Evolutionary conservation across 2,113 vertebrate genomes (phyloP).

Genomic region (Meles meles): DNA sequence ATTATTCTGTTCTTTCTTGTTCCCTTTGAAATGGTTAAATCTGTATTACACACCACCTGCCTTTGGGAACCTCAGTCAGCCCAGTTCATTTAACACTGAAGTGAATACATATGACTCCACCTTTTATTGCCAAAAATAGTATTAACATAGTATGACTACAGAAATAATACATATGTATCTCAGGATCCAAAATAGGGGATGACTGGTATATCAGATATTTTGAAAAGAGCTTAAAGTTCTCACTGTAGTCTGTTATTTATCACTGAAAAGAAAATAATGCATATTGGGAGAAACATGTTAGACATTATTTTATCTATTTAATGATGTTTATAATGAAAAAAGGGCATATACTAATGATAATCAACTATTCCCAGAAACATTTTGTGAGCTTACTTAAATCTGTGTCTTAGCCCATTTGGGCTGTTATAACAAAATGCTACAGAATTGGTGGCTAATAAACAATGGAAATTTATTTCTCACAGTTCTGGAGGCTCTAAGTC

Average conservation of each 20-base stretch:
- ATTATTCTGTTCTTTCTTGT: neutral
- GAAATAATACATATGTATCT: neutral
- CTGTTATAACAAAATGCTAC: neutral
- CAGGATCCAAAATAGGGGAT: neutral
- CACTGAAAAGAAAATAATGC: neutral
- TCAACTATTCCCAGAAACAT: neutral
- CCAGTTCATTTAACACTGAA: neutral
- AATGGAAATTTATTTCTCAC: neutral
- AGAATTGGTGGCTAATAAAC: neutral
- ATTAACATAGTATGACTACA: neutral
- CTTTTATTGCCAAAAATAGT: neutral
- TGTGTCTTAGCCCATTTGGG: neutral
- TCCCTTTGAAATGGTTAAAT: neutral
- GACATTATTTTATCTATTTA: neutral
- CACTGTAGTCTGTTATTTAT: neutral
- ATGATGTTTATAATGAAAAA: neutral
- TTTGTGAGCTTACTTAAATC: neutral
- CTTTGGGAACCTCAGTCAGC: neutral
- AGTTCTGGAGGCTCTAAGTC: neutral
- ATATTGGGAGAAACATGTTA: neutral
- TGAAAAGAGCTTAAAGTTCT: neutral
- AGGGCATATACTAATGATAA: neutral
- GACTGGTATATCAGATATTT: neutral
- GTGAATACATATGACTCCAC: neutral
- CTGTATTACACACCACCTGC: neutral